A percentile compares a stretch with the other conserved stretches of the same genome.
phyloP scores from a whole-genome alignment of 2,888 invertebrate genomes.

The Erebia aethiops region DNA sequence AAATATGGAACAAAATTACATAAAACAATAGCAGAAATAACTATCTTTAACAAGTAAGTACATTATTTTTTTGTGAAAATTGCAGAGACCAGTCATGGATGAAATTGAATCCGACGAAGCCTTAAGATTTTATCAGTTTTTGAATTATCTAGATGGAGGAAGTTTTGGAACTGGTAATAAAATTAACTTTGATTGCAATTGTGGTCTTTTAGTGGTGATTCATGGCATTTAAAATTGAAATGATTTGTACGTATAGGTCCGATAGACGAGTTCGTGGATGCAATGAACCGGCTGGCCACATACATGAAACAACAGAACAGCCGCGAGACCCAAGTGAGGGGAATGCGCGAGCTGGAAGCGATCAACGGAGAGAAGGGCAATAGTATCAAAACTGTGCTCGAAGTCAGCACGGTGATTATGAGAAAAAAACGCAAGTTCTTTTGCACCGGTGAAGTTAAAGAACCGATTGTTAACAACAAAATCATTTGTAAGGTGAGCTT shows the following conservation, averaged over 20 bases:
- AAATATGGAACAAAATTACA: no score
- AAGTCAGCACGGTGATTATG: conserved; percentile 75
- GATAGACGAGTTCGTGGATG: conserved; percentile 76
- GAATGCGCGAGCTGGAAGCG: conserved; percentile 76
- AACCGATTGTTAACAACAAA: conserved; percentile 78
- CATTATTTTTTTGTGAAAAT: neutral
- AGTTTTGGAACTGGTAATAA: conserved; percentile 74
- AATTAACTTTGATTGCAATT: neutral
- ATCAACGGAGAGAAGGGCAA: conserved; percentile 78
- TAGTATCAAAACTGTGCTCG: conserved; percentile 75
- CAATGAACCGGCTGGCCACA: conserved; percentile 67
- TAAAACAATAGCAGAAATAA: no score
- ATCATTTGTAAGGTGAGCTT: conserved; percentile 71
- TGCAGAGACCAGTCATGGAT: conserved; percentile 77
- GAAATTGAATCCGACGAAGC: conserved; percentile 80
- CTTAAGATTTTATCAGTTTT: conserved; percentile 73
- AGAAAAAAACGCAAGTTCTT: conserved; percentile 77
- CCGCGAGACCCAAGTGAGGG: conserved; percentile 71
- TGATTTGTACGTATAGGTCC: conserved; percentile 55
- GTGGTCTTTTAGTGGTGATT: neutral
- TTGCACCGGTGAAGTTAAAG: conserved; percentile 77
- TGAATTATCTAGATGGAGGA: conserved; percentile 76
- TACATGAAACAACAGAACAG: conserved; percentile 77
- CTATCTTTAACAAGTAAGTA: no score
- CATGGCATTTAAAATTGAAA: neutral